A percentile compares a stretch with the other conserved stretches of the same genome.
phyloP scores from a whole-genome alignment of 2,888 invertebrate genomes.

The Polydrusus pterygomalis region DNA sequence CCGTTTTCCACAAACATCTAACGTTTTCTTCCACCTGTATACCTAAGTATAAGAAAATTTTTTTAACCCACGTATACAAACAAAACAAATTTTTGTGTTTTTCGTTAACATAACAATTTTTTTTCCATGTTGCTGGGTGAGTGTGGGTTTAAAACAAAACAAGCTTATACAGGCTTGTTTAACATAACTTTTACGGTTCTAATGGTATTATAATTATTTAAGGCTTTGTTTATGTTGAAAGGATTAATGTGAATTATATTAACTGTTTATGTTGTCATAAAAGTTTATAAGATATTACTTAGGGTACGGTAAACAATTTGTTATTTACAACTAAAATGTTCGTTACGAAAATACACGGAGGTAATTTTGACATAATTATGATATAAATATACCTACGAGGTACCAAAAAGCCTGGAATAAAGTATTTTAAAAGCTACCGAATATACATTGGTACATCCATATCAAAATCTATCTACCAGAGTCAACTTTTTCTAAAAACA shows the following conservation, averaged over 20 bases:
- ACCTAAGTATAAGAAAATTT: too few species aligned
- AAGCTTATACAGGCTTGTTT: slow-evolving; percentile 1
- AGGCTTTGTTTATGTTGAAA: neutral
- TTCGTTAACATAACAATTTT: neutral
- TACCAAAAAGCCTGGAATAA: too few species aligned
- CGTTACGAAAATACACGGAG: too few species aligned
- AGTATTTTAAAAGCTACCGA: too few species aligned
- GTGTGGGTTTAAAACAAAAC: neutral
- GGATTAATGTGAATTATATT: neutral
- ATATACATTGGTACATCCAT: too few species aligned
- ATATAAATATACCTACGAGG: too few species aligned
- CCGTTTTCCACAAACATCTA: too few species aligned
- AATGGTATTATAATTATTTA: slow-evolving; percentile 9
- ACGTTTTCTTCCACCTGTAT: too few species aligned
- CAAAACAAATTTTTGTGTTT: too few species aligned
- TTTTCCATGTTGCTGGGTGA: neutral
- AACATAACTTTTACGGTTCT: neutral
- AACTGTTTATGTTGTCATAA: slow-evolving; percentile 10
- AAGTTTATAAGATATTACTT: slow-evolving; percentile 3
- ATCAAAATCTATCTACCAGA: too few species aligned
- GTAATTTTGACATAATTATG: neutral
- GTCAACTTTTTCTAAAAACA: too few species aligned
- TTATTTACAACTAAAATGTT: neutral
- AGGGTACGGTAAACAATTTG: neutral
- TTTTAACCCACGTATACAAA: too few species aligned